Percentiles rank a stretch among this genome's conserved stretches.
phyloP scores from a whole-genome alignment of 2,797 vertebrate genomes.

The Lepilemur septentrionalis region DNA sequence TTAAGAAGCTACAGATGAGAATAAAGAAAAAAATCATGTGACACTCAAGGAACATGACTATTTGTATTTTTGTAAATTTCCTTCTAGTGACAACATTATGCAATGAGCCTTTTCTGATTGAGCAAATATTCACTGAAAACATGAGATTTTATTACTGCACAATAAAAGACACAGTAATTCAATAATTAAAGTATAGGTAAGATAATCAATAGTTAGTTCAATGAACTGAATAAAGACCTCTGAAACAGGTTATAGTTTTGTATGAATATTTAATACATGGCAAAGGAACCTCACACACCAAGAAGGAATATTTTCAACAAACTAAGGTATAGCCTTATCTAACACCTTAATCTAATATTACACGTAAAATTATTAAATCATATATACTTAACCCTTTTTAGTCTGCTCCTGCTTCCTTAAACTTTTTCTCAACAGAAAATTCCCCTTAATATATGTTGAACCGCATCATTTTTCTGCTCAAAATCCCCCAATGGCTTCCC shows the following conservation, averaged over 20 bases:
- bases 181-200: not conserved
- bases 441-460: not conserved
- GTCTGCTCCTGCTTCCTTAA: not conserved
- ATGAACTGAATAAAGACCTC: not conserved
- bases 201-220: constrained; percentile 35
- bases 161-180: not conserved
- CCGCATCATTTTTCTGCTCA: not conserved
- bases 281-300: not conserved
- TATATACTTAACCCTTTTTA: not conserved
- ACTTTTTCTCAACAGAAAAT: not conserved
- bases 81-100: not conserved
- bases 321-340: not conserved
- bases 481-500: not conserved
- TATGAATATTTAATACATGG: not conserved
- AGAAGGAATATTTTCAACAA: not conserved
- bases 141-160: not conserved
- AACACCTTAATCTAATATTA: not conserved
- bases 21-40: not conserved
- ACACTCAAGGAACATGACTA: not conserved
- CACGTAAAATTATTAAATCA: not conserved
- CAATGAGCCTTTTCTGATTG: not conserved
- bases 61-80: not conserved
- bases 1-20: not conserved
- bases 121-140: not conserved
- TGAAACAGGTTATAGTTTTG: not conserved